Evolutionary conservation across 2,797 vertebrate species (phyloP).

Genomic region (Meriones psammophilus): DNA sequence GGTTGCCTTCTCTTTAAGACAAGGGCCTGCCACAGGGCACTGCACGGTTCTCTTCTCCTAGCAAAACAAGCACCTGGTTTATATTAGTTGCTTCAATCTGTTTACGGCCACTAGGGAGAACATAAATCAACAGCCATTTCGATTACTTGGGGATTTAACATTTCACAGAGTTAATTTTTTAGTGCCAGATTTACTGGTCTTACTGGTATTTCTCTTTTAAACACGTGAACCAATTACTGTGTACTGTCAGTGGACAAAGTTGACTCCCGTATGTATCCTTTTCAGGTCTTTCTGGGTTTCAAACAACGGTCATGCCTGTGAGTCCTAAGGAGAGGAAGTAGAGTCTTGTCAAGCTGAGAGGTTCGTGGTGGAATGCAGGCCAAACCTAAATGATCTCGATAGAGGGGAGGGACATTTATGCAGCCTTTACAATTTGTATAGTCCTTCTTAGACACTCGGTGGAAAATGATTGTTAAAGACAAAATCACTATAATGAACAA

Average conservation of each 20-base stretch:
- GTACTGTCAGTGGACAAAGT: not conserved
- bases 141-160: conserved; percentile 14
- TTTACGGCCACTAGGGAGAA: not conserved
- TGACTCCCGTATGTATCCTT: not conserved
- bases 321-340: not conserved
- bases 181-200: not conserved
- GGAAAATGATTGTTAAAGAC: conserved; percentile 31
- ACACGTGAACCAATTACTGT: not conserved
- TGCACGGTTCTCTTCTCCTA: conserved; percentile 22
- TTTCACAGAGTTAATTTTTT: conserved; percentile 3
- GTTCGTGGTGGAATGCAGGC: not conserved
- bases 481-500: not conserved
- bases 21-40: not conserved
- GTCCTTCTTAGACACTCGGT: not conserved
- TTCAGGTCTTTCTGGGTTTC: not conserved
- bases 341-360: not conserved
- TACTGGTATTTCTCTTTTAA: not conserved
- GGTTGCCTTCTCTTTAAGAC: conserved; percentile 27
- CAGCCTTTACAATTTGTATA: not conserved
- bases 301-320: not conserved
- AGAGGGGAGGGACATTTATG: not conserved
- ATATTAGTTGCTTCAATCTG: conserved; percentile 25
- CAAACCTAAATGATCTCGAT: not conserved
- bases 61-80: not conserved
- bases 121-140: not conserved